Conservation (phyloP, 2,888 invertebrate species). For the Pyrocoelia pectoralis region DNA sequence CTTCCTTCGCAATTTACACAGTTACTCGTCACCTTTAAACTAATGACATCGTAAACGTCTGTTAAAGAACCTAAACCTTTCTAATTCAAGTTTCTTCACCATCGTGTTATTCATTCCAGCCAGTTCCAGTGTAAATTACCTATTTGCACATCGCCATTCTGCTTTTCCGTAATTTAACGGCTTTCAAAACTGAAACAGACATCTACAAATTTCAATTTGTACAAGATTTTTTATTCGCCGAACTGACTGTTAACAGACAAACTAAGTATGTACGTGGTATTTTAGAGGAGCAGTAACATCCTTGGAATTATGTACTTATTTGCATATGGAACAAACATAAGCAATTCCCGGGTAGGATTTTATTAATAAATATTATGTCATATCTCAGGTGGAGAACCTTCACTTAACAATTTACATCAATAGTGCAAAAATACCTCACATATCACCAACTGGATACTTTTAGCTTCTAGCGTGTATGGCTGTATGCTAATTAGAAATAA, state of each 20-base stretch:
- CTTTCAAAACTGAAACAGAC: too few relatives aligned
- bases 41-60: background rate
- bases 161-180: too few relatives aligned
- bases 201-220: too few relatives aligned
- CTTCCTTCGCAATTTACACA: background rate
- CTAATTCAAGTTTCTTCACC: background rate
- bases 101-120: too few relatives aligned
- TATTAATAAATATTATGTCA: slow-evolving; percentile 14
- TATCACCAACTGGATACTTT: background rate
- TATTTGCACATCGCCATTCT: too few relatives aligned
- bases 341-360: background rate
- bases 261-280: too few relatives aligned
- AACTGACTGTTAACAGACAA: too few relatives aligned
- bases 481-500: background rate
- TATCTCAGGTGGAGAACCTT: background rate
- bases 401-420: background rate
- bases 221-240: too few relatives aligned
- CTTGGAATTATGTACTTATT: slow-evolving; percentile 16
- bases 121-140: too few relatives aligned
- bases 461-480: background rate
- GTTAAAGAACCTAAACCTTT: background rate
- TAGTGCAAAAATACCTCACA: background rate
- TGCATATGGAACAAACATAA: slow-evolving; percentile 14
- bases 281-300: too few relatives aligned
- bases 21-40: slow-evolving; percentile 1